Percentiles rank a stretch among this genome's conserved stretches.
These are phyloP conservation scores for Austrolebias charrua DNA, from an alignment of 2,797 vertebrate species.

Conservation along the genomic window DNA sequence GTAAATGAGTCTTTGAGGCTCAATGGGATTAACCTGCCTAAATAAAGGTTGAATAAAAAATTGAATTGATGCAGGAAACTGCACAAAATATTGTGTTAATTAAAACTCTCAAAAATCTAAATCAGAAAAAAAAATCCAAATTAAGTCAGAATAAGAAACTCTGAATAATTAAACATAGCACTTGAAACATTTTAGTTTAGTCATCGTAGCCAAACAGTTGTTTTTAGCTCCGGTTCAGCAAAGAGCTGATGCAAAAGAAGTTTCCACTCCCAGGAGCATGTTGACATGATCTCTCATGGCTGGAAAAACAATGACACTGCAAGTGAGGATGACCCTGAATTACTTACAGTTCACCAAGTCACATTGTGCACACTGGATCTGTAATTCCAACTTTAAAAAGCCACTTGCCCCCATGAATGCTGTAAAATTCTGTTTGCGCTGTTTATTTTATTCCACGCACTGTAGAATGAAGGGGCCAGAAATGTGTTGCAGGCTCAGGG, in stretches of 20 bases:
- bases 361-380: constrained; percentile 18
- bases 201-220: neutral
- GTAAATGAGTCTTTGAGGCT: no score
- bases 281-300: constrained; percentile 16
- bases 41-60: no score
- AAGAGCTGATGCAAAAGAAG: constrained; percentile 16
- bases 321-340: constrained; percentile 22
- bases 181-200: neutral
- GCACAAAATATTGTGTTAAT: no score
- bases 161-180: no score
- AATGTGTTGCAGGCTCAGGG: constrained; percentile 32
- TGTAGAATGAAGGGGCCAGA: constrained; percentile 11
- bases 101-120: no score
- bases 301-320: constrained; percentile 15
- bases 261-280: constrained; percentile 11
- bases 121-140: no score
- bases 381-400: neutral
- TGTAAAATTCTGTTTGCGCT: constrained; percentile 9
- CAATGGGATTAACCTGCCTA: no score
- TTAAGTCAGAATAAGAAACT: no score
- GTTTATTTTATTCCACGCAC: no score
- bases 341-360: constrained; percentile 29
- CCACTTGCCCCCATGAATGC: constrained; percentile 6
- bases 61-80: no score
- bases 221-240: neutral